Evolutionary conservation across 2,113 vertebrate genomes (phyloP).

Genomic region (Neopipo cinnamomea): DNA sequence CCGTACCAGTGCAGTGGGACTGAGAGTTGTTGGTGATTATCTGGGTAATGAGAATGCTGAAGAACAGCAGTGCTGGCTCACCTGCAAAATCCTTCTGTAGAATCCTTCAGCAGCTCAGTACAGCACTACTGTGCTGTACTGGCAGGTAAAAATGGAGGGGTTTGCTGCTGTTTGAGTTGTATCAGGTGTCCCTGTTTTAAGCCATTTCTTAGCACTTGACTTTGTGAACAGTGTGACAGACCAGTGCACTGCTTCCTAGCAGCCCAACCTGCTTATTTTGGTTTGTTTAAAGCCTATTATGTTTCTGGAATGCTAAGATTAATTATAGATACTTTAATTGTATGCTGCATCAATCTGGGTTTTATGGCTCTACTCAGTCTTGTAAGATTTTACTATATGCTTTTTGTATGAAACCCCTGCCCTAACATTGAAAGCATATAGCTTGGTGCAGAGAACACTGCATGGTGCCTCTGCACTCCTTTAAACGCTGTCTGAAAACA

Average conservation of each 20-base stretch:
- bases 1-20: neutral
- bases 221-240: neutral
- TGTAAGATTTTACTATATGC: neutral
- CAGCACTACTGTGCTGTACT: neutral
- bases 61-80: neutral
- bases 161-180: neutral
- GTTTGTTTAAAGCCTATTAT: neutral
- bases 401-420: neutral
- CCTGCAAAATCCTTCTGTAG: neutral
- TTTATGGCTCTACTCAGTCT: neutral
- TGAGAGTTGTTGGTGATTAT: neutral
- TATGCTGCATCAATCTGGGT: neutral
- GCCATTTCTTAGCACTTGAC: neutral
- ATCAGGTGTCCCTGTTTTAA: neutral
- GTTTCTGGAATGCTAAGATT: neutral
- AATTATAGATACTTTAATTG: neutral
- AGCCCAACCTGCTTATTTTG: neutral
- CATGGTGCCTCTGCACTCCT: neutral
- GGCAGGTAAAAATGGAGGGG: neutral
- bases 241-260: neutral
- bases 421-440: neutral
- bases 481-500: neutral
- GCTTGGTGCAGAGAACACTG: neutral
- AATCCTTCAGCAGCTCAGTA: neutral
- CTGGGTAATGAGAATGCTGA: neutral